These are phyloP conservation scores for Drosophila peninsularis DNA, from an alignment of 2,888 invertebrate species.

Conservation along the genomic window DNA sequence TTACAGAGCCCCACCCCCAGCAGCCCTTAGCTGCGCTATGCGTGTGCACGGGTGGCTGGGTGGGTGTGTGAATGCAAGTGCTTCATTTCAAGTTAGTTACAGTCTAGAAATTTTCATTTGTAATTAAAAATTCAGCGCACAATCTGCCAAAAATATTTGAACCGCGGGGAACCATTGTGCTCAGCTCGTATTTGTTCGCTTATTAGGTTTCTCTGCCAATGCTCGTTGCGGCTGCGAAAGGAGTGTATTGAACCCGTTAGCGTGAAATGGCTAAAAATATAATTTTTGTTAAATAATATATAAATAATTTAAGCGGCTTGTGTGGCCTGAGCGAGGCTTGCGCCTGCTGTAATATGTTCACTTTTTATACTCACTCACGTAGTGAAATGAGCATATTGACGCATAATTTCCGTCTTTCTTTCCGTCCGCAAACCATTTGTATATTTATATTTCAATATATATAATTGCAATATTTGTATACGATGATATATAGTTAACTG, in stretches of 20 bases:
- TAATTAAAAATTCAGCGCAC: constrained; percentile 74
- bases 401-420: no score
- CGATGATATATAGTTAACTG: neutral
- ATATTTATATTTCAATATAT: no score
- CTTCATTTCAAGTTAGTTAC: constrained; percentile 70
- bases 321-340: no score
- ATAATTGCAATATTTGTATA: no score
- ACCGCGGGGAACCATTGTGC: constrained; percentile 32
- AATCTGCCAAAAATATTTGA: constrained; percentile 50
- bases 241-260: neutral
- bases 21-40: neutral
- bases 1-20: neutral
- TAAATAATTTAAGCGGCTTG: no score
- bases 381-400: no score
- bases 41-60: neutral
- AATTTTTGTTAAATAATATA: no score
- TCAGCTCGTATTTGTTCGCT: constrained; percentile 17
- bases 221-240: neutral
- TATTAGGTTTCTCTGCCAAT: constrained; percentile 32
- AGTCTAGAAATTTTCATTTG: constrained; percentile 63
- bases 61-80: constrained; percentile 16
- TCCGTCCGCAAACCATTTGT: no score
- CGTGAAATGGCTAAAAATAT: neutral
- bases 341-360: no score
- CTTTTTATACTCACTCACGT: no score